Evolutionary conservation across 2,888 invertebrate genomes (phyloP), one percentile per base, ranked within the genome.

Genomic region (Ypsolopha sequella): DNA sequence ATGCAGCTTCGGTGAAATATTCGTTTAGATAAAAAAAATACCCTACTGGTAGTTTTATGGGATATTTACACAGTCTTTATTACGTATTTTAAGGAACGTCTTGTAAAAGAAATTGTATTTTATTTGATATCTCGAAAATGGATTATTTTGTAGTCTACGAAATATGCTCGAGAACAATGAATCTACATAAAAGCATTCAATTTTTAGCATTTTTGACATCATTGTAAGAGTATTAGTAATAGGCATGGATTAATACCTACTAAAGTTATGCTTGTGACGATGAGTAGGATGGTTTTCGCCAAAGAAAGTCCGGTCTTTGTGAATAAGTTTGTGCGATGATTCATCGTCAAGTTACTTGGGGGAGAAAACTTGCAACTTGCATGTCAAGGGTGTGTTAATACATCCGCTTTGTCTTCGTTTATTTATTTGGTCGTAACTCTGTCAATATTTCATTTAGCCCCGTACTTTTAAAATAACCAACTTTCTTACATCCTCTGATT

Each of bases 311-410:
- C 62, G 64, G 65, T 72, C 70, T 73, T 70, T 69, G 70, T 77
- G 68, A 71, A 66, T 65, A 2, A 64, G 68, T 60, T 64, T 54
- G 62, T 64, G 62, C 73, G 81, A 79, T 85, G 85, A 85, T 69
- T 85, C 85, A 85, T 77, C 77, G 63, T 65, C 65, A 70, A 68
- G 71, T 70, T 73, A 70, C 70, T 66, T 66, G 68, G 72, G 74
- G 74, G 73, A 73, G 70, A 67, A 24, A 24, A 35, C 46, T 64
- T 60, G 58, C 58, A 59, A 60, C 56, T 56, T 24, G 24, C 24
- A 24, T 38, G 11, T 51, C 65, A 65, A 67, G 66, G 69, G 69
- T 65, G 56, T 53, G 44, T 52, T 49, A 49, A 24, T 24, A 24
- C 24, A 24, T 24, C 24, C 24, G 24, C 24, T 24, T 24, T 24